Evolutionary conservation across 2,888 invertebrate species (phyloP).

Genomic region (Lycophotia porphyrea): DNA sequence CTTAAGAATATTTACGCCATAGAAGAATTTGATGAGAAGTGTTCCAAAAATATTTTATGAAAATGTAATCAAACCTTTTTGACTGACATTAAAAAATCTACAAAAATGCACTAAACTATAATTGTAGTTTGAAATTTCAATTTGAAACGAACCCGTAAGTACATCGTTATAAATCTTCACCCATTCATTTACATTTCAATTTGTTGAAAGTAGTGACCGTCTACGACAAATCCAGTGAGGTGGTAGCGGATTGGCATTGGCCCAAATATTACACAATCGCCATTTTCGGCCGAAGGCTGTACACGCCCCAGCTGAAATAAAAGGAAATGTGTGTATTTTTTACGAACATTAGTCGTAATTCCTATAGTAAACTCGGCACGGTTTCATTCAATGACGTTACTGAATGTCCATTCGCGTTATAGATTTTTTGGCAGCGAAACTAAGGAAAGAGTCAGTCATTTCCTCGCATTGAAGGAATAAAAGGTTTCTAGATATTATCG

Average conservation of each 20-base stretch:
- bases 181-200: slow-evolving; percentile 34
- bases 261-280: slow-evolving; percentile 60
- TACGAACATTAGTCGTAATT: slow-evolving; percentile 54
- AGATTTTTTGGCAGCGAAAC: slow-evolving; percentile 46
- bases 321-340: slow-evolving; percentile 57
- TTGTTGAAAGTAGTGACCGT: slow-evolving; percentile 33
- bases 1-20: background rate
- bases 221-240: slow-evolving; percentile 23
- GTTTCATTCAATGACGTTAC: slow-evolving; percentile 57
- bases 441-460: slow-evolving; percentile 50
- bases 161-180: background rate
- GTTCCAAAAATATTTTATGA: background rate
- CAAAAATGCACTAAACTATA: background rate
- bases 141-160: background rate
- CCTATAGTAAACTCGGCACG: slow-evolving; percentile 49
- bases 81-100: background rate
- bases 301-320: slow-evolving; percentile 52
- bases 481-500: background rate
- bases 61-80: background rate
- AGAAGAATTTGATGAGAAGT: background rate
- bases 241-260: slow-evolving; percentile 46
- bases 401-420: slow-evolving; percentile 42
- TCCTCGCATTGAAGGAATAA: slow-evolving; percentile 30
- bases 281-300: slow-evolving; percentile 56
- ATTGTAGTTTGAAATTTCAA: background rate